These are phyloP conservation scores for Hyla sarda DNA, from an alignment of 2,113 vertebrate species.

Conservation along the genomic window DNA sequence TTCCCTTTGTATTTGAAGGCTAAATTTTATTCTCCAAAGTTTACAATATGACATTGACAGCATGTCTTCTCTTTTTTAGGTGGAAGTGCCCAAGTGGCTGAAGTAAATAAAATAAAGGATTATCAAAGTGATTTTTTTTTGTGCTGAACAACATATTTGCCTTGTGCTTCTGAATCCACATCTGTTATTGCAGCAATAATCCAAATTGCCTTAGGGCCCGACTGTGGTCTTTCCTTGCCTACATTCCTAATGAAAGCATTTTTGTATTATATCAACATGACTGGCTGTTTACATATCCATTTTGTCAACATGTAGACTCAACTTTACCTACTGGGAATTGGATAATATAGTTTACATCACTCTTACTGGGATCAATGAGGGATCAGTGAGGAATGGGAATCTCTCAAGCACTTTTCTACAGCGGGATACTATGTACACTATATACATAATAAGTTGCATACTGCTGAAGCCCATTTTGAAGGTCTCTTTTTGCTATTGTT, in stretches of 20 bases:
- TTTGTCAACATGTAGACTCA: background rate
- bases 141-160: background rate
- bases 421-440: background rate
- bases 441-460: background rate
- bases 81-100: slow-evolving; percentile 52
- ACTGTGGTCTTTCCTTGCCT: background rate
- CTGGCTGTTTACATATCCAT: slow-evolving; percentile 14
- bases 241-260: slow-evolving; percentile 9
- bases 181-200: background rate
- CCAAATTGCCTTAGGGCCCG: background rate
- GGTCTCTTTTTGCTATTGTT: background rate
- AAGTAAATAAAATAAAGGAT: slow-evolving; percentile 16
- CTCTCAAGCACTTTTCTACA: background rate
- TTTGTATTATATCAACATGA: background rate
- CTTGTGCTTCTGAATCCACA: slow-evolving; percentile 9
- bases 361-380: slow-evolving; percentile 9
- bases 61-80: slow-evolving; percentile 1
- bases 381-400: slow-evolving; percentile 37
- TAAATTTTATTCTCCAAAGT: background rate
- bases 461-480: slow-evolving; percentile 27
- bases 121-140: background rate
- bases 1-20: background rate
- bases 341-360: background rate
- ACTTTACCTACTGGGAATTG: background rate
- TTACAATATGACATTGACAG: background rate